Percentiles rank a stretch among this genome's conserved stretches.
These are phyloP conservation scores for Lingula anatina DNA, from an alignment of 2,888 invertebrate genomes.

Conservation along the genomic window DNA sequence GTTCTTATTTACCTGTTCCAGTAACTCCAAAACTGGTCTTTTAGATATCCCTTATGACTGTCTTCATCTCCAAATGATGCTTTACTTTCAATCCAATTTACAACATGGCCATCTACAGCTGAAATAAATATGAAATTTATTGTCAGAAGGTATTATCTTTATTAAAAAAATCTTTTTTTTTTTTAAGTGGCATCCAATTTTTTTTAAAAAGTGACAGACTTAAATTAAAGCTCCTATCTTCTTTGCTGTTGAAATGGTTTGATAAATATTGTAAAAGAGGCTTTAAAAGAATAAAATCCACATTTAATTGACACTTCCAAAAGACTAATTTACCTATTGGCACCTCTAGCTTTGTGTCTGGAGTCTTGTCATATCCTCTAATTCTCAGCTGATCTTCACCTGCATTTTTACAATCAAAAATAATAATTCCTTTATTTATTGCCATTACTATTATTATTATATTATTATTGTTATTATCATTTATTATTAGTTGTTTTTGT, in stretches of 20 bases:
- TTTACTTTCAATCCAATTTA: slow-evolving; percentile 96
- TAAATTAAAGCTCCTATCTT: too few relatives aligned
- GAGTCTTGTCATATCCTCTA: slow-evolving; percentile 90
- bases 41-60: slow-evolving; percentile 73
- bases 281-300: too few relatives aligned
- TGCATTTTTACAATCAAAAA: slow-evolving; percentile 26
- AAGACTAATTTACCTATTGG: slow-evolving; percentile 69
- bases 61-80: slow-evolving; percentile 86
- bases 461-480: too few relatives aligned
- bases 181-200: too few relatives aligned
- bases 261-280: too few relatives aligned
- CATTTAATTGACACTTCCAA: too few relatives aligned
- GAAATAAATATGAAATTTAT: slow-evolving; percentile 6
- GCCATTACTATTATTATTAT: not conserved
- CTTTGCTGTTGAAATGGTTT: too few relatives aligned
- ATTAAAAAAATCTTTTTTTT: too few relatives aligned
- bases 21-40: slow-evolving; percentile 81
- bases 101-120: slow-evolving; percentile 74
- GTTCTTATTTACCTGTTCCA: slow-evolving; percentile 69
- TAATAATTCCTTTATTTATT: too few relatives aligned
- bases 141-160: not conserved
- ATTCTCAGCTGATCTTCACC: slow-evolving; percentile 76
- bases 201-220: too few relatives aligned
- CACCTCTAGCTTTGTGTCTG: slow-evolving; percentile 84
- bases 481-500: too few relatives aligned